These are phyloP conservation scores for Drosophila fungiperda DNA, from an alignment of 2,888 invertebrate species.

Conservation along the genomic window DNA sequence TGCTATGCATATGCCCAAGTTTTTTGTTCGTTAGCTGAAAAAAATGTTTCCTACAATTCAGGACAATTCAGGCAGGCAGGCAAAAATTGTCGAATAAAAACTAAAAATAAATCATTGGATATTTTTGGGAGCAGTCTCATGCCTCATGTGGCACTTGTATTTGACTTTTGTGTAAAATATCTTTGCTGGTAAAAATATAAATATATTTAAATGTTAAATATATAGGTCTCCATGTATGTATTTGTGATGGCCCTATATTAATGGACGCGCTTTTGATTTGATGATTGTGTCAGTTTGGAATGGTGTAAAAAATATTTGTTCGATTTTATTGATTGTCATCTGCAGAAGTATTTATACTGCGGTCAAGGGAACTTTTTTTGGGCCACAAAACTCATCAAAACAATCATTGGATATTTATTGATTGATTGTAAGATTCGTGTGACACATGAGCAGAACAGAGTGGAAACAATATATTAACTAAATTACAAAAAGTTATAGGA, in stretches of 20 bases:
- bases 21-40: conserved; percentile 20
- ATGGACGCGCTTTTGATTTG: conserved; percentile 66
- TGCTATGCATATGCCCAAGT: conserved; percentile 31
- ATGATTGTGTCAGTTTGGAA: conserved; percentile 67
- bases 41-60: conserved; percentile 36
- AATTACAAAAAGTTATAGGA: conserved; percentile 6
- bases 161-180: conserved; percentile 19
- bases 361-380: conserved; percentile 32
- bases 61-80: conserved; percentile 1
- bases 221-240: conserved; percentile 2
- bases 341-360: conserved; percentile 37
- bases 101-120: conserved; percentile 21
- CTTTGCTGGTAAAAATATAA: conserved; percentile 7
- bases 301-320: conserved; percentile 53
- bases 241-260: conserved; percentile 41
- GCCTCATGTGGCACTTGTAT: conserved; percentile 37
- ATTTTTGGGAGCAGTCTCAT: conserved; percentile 50
- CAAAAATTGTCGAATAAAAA: conserved; percentile 2
- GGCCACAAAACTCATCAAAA: conserved; percentile 21
- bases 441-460: neutral
- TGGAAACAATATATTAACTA: neutral
- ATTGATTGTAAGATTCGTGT: conserved; percentile 30
- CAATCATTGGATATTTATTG: conserved; percentile 39
- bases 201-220: conserved; percentile 2
- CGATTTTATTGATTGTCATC: conserved; percentile 61